phyloP scores from a whole-genome alignment of 2,888 invertebrate species.

The Emmelina monodactyla region DNA sequence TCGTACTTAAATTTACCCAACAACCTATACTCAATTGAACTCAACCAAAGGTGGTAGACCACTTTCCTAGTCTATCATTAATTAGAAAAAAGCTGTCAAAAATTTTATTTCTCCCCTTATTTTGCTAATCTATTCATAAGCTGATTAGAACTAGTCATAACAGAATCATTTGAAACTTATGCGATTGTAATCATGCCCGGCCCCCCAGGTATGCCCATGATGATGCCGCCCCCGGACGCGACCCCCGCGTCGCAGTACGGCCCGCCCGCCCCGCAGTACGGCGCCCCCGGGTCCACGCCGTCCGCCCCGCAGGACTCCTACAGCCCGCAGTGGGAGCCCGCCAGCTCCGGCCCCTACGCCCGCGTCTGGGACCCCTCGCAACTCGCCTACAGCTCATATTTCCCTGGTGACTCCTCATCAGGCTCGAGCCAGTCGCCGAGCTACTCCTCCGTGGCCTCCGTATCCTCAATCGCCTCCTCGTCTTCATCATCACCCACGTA shows the following conservation, averaged over 20 bases:
- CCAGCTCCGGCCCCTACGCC: slow-evolving; percentile 78
- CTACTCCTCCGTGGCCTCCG: slow-evolving; percentile 55
- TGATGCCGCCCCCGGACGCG: slow-evolving; percentile 68
- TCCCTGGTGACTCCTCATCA: slow-evolving; percentile 70
- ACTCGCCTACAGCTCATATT: slow-evolving; percentile 76
- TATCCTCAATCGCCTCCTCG: slow-evolving; percentile 39
- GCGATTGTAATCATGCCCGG: too few relatives aligned
- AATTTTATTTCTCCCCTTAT: too few relatives aligned
- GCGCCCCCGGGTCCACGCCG: slow-evolving; percentile 55
- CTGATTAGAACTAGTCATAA: too few relatives aligned
- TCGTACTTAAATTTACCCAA: too few relatives aligned
- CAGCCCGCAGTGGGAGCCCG: slow-evolving; percentile 75
- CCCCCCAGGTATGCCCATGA: slow-evolving; percentile 80
- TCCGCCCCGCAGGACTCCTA: slow-evolving; percentile 75
- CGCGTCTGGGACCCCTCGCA: slow-evolving; percentile 79
- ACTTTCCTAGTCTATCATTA: too few relatives aligned
- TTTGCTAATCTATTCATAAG: too few relatives aligned
- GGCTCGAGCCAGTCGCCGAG: slow-evolving; percentile 63
- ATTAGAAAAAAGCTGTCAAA: too few relatives aligned
- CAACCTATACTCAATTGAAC: too few relatives aligned
- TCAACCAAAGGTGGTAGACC: too few relatives aligned
- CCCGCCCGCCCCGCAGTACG: slow-evolving; percentile 69
- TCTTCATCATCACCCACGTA: slow-evolving; percentile 36
- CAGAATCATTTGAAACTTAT: too few relatives aligned
- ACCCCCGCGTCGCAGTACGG: slow-evolving; percentile 74